Conservation (phyloP, 1,140 invertebrate species). For the Venustaconcha ellipsiformis region DNA sequence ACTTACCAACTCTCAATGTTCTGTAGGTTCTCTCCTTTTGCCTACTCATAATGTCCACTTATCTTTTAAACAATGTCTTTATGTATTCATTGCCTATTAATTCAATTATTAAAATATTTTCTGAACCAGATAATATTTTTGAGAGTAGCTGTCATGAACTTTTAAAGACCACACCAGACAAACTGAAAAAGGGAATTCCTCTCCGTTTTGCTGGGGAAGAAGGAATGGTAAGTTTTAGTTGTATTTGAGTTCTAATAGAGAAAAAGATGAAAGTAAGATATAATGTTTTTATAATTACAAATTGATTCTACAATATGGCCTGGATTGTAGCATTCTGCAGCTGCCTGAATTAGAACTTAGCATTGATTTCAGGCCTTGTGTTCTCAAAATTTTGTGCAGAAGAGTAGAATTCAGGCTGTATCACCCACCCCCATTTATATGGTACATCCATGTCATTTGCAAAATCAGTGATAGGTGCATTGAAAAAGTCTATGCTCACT, state of each 20-base stretch:
- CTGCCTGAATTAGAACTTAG: no score
- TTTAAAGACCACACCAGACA: constrained; percentile 75
- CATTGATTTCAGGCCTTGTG: no score
- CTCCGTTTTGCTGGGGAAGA: constrained; percentile 96
- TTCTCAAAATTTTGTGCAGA: no score
- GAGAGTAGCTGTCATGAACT: constrained; percentile 59
- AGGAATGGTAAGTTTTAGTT: constrained; percentile 77
- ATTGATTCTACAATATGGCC: not conserved
- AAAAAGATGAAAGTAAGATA: not conserved
- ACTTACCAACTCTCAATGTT: no score
- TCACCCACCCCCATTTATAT: no score
- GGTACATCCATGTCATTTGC: no score
- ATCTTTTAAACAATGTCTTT: not conserved
- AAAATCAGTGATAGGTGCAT: no score
- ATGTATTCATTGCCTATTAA: not conserved
- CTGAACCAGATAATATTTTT: constrained; percentile 54
- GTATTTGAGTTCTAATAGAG: not conserved
- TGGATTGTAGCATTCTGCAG: no score
- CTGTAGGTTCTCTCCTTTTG: no score
- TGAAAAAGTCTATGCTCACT: no score
- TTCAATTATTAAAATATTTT: constrained; percentile 4
- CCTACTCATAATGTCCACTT: no score
- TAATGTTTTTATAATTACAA: not conserved
- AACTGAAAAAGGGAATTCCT: constrained; percentile 91
- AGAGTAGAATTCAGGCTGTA: no score